Evolutionary conservation across 2,797 vertebrate genomes (phyloP).

Genomic region (Emys orbicularis): DNA sequence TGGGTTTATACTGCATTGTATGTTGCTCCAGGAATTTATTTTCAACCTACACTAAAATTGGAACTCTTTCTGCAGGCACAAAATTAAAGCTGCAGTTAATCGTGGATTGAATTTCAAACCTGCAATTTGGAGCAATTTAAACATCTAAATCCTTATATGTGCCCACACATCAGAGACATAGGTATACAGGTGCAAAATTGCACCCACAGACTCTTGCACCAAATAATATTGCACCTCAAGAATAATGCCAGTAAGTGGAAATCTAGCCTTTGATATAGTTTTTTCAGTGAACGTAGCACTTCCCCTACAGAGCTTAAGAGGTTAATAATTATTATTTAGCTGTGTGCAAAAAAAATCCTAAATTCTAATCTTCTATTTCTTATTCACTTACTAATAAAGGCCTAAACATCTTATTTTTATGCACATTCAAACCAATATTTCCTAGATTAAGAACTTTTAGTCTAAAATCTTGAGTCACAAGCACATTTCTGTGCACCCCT

Average conservation of each 20-base stretch:
- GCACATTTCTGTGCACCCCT: not conserved
- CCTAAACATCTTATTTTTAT: not conserved
- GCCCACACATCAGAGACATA: not conserved
- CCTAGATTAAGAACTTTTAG: not conserved
- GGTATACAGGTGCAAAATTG: rapidly evolving
- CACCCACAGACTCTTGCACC: not conserved
- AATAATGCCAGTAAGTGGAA: not conserved
- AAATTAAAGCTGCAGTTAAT: constrained; percentile 41
- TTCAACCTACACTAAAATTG: constrained; percentile 3
- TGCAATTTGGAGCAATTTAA: constrained; percentile 24
- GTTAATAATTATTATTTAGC: not conserved
- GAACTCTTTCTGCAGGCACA: not conserved
- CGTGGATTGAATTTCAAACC: constrained; percentile 23
- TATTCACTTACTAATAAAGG: not conserved
- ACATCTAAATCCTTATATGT: not conserved
- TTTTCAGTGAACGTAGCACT: not conserved
- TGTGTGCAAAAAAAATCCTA: not conserved
- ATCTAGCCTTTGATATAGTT: not conserved
- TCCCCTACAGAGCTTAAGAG: not conserved
- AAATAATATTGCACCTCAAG: not conserved
- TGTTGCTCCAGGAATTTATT: not conserved
- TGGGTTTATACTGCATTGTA: not conserved
- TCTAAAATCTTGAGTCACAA: not conserved
- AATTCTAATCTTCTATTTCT: not conserved
- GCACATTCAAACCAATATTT: not conserved